Conservation (phyloP, 2,888 invertebrate species). For the Unio delphinus region DNA sequence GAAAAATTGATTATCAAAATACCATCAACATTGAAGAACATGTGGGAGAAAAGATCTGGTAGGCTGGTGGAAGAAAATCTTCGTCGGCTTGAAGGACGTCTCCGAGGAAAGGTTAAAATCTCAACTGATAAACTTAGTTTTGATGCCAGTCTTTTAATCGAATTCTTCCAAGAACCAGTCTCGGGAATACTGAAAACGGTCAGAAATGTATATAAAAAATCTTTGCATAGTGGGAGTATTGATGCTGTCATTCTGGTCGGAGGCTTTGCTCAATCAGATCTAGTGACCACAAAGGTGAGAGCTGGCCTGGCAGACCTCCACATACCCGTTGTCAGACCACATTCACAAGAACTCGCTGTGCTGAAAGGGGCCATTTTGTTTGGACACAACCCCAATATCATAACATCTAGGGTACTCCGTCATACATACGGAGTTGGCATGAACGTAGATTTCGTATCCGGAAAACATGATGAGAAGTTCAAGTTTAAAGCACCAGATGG, state of each 20-base stretch:
- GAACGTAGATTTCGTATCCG: conserved; percentile 15
- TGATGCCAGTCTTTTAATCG: conserved; percentile 2
- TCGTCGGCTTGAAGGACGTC: background rate
- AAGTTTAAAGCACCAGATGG: conserved; percentile 14
- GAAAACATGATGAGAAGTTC: conserved; percentile 11
- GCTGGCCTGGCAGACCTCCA: conserved; percentile 6
- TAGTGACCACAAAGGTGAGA: conserved; percentile 14
- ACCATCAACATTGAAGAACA: conserved; percentile 8
- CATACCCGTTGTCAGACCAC: conserved; percentile 19
- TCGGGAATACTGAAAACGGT: conserved; percentile 4
- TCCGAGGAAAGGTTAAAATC: conserved; percentile 4
- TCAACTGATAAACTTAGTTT: conserved; percentile 8
- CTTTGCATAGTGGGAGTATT: conserved; percentile 4
- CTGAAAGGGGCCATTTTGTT: conserved; percentile 24
- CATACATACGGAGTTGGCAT: conserved; percentile 23
- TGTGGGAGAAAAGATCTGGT: conserved; percentile 7
- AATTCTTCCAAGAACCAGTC: conserved; percentile 14
- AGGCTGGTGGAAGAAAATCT: conserved; percentile 7
- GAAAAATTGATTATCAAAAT: conserved; percentile 6
- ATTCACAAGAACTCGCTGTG: conserved; percentile 16
- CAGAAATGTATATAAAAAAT: conserved; percentile 6
- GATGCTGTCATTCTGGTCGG: conserved; percentile 21
- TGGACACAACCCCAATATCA: conserved; percentile 25
- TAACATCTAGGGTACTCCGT: conserved; percentile 22
- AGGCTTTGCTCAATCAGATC: conserved; percentile 21